A percentile compares a stretch with the other conserved stretches of the same genome.
phyloP scores from a whole-genome alignment of 2,888 invertebrate species.

The Steinernema hermaphroditum region DNA sequence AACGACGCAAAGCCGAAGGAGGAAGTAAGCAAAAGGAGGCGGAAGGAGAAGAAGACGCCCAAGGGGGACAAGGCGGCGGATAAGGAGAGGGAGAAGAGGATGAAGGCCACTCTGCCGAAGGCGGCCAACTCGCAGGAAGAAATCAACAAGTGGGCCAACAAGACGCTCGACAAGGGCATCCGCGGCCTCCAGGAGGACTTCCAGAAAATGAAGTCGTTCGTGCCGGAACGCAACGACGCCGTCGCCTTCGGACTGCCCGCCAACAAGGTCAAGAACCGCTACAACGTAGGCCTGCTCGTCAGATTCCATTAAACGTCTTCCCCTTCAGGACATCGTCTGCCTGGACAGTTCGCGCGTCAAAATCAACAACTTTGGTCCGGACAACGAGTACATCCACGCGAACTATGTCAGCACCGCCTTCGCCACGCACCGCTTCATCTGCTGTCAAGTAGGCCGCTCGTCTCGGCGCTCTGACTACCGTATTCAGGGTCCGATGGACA shows the following conservation, averaged over 20 bases:
- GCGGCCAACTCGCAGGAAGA: constrained; percentile 26
- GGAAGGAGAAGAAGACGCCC: neutral
- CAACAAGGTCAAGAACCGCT: constrained; percentile 14
- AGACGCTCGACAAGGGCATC: constrained; percentile 32
- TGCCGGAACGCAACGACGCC: neutral
- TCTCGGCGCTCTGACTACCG: too few relatives aligned
- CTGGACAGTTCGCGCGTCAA: constrained; percentile 35
- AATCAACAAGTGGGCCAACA: neutral
- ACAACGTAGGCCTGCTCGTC: neutral
- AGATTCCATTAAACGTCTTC: neutral
- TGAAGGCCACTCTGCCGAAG: constrained; percentile 16
- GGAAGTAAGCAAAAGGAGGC: neutral
- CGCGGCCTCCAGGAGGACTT: constrained; percentile 29
- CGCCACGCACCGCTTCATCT: constrained; percentile 28
- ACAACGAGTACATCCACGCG: constrained; percentile 35
- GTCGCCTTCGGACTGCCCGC: constrained; percentile 24
- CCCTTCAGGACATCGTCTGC: constrained; percentile 33
- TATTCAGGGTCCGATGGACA: constrained; percentile 34
- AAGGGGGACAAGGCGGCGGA: too few relatives aligned
- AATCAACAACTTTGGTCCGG: neutral
- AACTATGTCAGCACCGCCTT: constrained; percentile 30
- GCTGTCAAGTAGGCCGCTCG: constrained; percentile 13
- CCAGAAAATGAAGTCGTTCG: neutral
- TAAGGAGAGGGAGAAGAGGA: neutral
- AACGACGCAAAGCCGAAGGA: neutral